These are phyloP conservation scores for Staurois parvus DNA, from an alignment of 2,797 vertebrate species.

Conservation along the genomic window DNA sequence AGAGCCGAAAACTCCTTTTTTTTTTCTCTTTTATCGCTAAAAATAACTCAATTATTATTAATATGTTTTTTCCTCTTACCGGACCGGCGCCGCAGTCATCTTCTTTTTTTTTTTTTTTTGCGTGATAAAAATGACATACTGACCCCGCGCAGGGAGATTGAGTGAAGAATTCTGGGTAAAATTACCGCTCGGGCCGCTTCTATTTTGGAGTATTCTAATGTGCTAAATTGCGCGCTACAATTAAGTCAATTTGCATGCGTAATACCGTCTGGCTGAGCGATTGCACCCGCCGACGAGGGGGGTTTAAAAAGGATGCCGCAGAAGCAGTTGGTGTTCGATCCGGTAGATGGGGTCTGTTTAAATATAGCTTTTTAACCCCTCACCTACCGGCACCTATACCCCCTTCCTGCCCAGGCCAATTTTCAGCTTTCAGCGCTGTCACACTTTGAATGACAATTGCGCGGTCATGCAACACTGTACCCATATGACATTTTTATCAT, in stretches of 20 bases:
- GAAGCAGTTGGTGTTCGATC: constrained; percentile 60
- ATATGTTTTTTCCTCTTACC: constrained; percentile 69
- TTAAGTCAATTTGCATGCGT: constrained; percentile 84
- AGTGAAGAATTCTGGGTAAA: constrained; percentile 76
- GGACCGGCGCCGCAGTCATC: constrained; percentile 31
- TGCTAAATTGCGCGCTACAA: constrained; percentile 81
- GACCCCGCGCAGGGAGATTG: constrained; percentile 67
- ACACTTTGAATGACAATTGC: too few relatives aligned
- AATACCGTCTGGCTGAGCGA: constrained; percentile 76
- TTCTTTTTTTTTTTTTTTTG: constrained; percentile 63
- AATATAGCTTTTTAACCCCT: not conserved
- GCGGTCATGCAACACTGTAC: too few relatives aligned
- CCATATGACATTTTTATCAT: too few relatives aligned
- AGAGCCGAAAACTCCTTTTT: not conserved
- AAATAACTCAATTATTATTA: constrained; percentile 15
- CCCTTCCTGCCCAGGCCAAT: too few relatives aligned
- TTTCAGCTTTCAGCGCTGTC: too few relatives aligned
- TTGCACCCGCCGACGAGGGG: constrained; percentile 71
- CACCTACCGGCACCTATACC: too few relatives aligned
- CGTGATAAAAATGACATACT: constrained; percentile 77
- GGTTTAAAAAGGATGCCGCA: constrained; percentile 73
- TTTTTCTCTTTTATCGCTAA: not conserved
- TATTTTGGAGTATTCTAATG: constrained; percentile 75
- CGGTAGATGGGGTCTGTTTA: not conserved
- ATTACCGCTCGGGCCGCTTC: constrained; percentile 77